phyloP scores from a whole-genome alignment of 2,797 vertebrate species.

The Artibeus lituratus region DNA sequence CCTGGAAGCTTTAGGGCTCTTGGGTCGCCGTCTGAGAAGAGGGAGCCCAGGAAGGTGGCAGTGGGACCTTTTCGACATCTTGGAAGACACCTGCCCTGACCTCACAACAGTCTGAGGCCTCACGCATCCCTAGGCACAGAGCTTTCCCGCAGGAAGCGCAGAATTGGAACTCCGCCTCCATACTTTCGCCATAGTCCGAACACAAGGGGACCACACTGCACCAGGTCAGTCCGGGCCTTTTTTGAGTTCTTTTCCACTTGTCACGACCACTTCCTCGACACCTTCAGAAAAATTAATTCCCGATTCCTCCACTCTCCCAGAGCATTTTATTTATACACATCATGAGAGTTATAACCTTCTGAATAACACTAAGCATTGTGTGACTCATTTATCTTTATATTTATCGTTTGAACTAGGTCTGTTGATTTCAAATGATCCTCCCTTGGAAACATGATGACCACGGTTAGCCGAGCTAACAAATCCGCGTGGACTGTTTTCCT shows the following conservation, averaged over 20 bases:
- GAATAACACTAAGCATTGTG: neutral
- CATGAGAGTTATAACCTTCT: neutral
- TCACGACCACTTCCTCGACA: neutral
- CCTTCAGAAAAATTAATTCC: neutral
- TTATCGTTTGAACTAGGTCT: neutral
- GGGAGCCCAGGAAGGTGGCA: neutral
- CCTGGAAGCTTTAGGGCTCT: neutral
- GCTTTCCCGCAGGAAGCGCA: conserved; percentile 87
- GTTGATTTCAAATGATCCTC: neutral
- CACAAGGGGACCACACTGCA: conserved; percentile 85
- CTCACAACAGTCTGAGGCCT: neutral
- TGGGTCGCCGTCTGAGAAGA: neutral
- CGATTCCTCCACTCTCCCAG: neutral
- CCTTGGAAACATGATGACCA: neutral
- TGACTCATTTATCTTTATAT: neutral
- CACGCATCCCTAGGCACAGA: conserved; percentile 71
- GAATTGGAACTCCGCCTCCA: conserved; percentile 85
- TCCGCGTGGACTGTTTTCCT: neutral
- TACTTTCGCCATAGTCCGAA: conserved; percentile 86
- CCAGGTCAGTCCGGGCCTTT: neutral
- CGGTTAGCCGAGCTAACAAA: neutral
- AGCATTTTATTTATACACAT: neutral
- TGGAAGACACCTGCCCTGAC: neutral
- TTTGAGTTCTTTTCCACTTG: neutral
- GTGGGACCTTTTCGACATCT: neutral